phyloP scores from a whole-genome alignment of 2,888 invertebrate genomes.

The Cryptocephalus primarius region DNA sequence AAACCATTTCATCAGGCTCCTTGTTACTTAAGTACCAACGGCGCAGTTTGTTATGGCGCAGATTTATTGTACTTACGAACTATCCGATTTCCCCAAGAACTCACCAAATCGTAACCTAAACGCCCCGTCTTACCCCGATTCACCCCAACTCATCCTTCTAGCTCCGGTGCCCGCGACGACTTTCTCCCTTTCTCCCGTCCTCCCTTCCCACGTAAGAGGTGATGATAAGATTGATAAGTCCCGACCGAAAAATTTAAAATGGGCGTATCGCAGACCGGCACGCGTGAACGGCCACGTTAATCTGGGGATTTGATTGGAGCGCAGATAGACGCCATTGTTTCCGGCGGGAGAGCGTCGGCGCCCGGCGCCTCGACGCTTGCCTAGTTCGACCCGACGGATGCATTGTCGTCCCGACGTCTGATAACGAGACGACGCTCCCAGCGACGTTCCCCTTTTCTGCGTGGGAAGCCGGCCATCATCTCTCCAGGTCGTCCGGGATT shows the following conservation, averaged over 20 bases:
- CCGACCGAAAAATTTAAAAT: slow-evolving; percentile 10
- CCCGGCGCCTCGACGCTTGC: slow-evolving; percentile 44
- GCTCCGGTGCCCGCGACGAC: no score
- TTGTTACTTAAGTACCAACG: no score
- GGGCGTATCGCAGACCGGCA: slow-evolving; percentile 29
- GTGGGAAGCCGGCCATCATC: not conserved
- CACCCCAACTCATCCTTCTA: no score
- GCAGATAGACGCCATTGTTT: slow-evolving; percentile 37
- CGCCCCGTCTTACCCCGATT: no score
- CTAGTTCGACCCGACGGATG: slow-evolving; percentile 47
- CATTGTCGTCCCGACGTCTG: slow-evolving; percentile 38
- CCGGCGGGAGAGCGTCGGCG: slow-evolving; percentile 35
- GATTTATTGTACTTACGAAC: no score
- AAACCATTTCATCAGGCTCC: no score
- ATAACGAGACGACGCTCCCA: slow-evolving; percentile 19
- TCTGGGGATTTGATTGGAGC: slow-evolving; percentile 30
- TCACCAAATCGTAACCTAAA: no score
- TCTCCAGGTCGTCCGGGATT: slow-evolving; percentile 1
- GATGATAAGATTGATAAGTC: no score
- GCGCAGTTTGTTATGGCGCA: no score
- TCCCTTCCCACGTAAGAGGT: no score
- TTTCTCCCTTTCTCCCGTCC: no score
- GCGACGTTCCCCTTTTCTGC: not conserved
- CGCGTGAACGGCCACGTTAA: slow-evolving; percentile 30
- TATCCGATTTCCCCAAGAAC: no score